Percentiles rank a stretch among this genome's conserved stretches.
Conservation (phyloP, 2,113 vertebrate species). For the Glaucidium brasilianum region DNA sequence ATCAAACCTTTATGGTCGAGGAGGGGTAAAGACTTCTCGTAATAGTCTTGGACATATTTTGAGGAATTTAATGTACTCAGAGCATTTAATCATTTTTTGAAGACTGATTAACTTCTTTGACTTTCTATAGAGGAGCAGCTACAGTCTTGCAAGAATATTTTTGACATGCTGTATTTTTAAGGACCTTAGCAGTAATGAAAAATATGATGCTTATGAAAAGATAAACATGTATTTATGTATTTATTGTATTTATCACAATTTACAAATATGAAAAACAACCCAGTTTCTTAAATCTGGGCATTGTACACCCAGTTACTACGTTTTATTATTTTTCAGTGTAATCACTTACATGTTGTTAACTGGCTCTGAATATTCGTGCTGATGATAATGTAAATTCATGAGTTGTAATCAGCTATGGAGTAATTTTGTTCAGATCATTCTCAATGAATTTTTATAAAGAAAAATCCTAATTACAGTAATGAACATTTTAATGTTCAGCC, state of each 20-base stretch:
- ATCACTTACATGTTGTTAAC: slow-evolving; percentile 30
- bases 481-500: background rate
- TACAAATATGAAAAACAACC: slow-evolving; percentile 31
- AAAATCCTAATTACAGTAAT: slow-evolving; percentile 21
- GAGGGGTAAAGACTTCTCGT: background rate
- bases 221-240: background rate
- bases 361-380: slow-evolving; percentile 15
- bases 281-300: background rate
- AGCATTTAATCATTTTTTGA: slow-evolving; percentile 42
- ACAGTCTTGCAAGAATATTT: slow-evolving; percentile 26
- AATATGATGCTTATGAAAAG: slow-evolving; percentile 10
- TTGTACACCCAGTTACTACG: background rate
- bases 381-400: slow-evolving; percentile 54
- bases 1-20: background rate
- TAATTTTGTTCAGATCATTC: slow-evolving; percentile 32
- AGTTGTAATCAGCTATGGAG: slow-evolving; percentile 35
- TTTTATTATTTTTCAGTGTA: slow-evolving; percentile 12
- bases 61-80: background rate
- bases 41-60: background rate
- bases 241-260: background rate
- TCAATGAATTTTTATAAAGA: slow-evolving; percentile 34
- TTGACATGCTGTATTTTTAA: slow-evolving; percentile 19
- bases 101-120: background rate
- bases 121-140: background rate
- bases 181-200: background rate